Percentiles rank a stretch among this genome's conserved stretches.
Conservation (phyloP, 2,888 invertebrate genomes). For the Caenorhabditis plicata region DNA sequence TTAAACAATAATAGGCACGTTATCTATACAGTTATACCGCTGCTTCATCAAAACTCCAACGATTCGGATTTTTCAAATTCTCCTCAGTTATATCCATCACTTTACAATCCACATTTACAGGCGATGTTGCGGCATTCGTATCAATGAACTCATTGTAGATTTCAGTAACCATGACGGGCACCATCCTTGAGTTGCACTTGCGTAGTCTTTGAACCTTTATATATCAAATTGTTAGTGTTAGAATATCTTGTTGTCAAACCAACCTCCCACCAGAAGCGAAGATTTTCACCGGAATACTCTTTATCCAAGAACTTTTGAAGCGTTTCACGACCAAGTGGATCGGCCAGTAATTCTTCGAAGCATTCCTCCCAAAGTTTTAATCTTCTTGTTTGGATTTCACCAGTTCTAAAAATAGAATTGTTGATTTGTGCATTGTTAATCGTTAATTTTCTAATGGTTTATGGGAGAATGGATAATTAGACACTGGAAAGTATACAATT, state of each 20-base stretch:
- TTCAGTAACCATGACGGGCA: constrained; percentile 79
- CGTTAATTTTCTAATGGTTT: too few relatives aligned
- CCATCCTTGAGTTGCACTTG: constrained; percentile 82
- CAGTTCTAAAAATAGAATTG: too few relatives aligned
- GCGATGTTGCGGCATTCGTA: constrained; percentile 89
- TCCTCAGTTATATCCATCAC: constrained; percentile 82
- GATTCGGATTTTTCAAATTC: constrained; percentile 80
- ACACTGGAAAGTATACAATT: too few relatives aligned
- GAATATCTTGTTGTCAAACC: not conserved
- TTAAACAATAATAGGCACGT: not conserved
- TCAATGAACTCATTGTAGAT: constrained; percentile 80
- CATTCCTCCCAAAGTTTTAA: constrained; percentile 97
- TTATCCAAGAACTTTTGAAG: constrained; percentile 93
- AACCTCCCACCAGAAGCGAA: constrained; percentile 75
- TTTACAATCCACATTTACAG: constrained; percentile 93
- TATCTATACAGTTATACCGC: constrained; percentile 74
- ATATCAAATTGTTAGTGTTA: not conserved
- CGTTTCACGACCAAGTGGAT: constrained; percentile 92
- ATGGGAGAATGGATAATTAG: not conserved
- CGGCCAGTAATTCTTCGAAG: constrained; percentile 85
- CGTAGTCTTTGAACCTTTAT: constrained; percentile 78
- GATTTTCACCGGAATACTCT: constrained; percentile 97
- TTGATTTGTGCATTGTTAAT: too few relatives aligned
- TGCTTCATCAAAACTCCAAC: constrained; percentile 95
- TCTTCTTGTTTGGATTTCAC: constrained; percentile 86